Base-by-base conservation (phyloP, 2,797 vertebrate genomes). In the Naso thynnoides region DNA sequence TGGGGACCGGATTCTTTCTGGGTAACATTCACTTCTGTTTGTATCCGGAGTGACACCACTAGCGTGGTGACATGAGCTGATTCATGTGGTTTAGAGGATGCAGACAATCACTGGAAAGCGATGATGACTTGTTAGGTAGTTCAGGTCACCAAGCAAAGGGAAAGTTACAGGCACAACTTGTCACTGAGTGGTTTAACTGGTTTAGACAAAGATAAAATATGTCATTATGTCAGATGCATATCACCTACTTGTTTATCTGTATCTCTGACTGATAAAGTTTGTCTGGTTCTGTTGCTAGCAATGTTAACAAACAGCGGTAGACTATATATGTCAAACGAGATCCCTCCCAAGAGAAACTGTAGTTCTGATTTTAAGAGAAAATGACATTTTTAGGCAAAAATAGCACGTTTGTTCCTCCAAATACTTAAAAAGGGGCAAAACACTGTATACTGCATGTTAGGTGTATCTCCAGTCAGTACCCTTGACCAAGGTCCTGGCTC, bases 1-100 rank as follows among this genome's bases (percentile, higher is more conserved):
- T 86, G 62, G 59, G 49, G 29, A 38, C 45, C 1, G 52, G 70
- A 52, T 76, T 90, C 8, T 0, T 42, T 16, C 61, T 86, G 52
- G 87, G 90, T 91, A 83, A 82, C 10, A 6, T 49, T 36, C 9
- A 55, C 24, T n/a, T 2, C 36, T 38, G 52, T 48, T 31, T 55
- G 38, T 9, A 36, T 63, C 23, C 23, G 27, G 33, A 38, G 16
- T 45, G 64, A 24, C 33, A 26, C 47, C 23, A 21, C 7, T 10
- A 3, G 23, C 16, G 38, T 21, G 18, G 16, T 10, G 47, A 23
- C 53, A 15, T 33, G 31, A 21, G 8, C 23, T 15, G 26, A 8
- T 3, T 38, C n/a, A n/a, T 39, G 26, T n/a, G 8, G 1, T 16
- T 14, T 27, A 5, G 2, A 15, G 19, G 7, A 3, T 9, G 23